phyloP scores from a whole-genome alignment of 35 echinoderm and acorn worm species.

The Eucidaris tribuloides region DNA sequence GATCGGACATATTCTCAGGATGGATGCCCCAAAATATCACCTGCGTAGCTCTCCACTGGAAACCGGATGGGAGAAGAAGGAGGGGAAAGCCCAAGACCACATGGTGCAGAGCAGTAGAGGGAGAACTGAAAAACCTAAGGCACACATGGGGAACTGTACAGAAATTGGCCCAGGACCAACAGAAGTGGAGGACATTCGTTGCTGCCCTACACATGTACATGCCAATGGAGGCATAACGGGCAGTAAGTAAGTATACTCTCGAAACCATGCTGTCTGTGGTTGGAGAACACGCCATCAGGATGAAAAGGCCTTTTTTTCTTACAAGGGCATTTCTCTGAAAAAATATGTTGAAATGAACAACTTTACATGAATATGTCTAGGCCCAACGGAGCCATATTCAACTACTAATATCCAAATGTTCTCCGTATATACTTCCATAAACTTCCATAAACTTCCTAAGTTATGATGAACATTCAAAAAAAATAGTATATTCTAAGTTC shows the following conservation, averaged over 20 bases:
- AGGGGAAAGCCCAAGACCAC: background rate
- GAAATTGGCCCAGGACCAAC: background rate
- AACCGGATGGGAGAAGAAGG: constrained; percentile 12
- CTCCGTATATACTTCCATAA: too few species aligned
- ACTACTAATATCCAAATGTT: too few species aligned
- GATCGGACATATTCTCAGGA: background rate
- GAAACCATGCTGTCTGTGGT: too few species aligned
- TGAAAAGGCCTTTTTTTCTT: too few species aligned
- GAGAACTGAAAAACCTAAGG: background rate
- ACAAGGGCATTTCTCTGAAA: too few species aligned
- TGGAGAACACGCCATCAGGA: too few species aligned
- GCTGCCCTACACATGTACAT: constrained; percentile 5
- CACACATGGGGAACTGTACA: background rate
- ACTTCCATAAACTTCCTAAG: too few species aligned
- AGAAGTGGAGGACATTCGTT: constrained; percentile 1
- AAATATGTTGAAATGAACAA: too few species aligned
- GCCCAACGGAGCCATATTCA: too few species aligned
- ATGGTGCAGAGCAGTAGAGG: background rate
- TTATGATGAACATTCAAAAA: too few species aligned
- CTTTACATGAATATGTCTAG: too few species aligned
- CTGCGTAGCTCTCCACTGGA: constrained; percentile 12
- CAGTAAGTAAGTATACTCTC: constrained; percentile 19
- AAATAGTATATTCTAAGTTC: background rate
- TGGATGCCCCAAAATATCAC: background rate
- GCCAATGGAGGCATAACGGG: background rate